These are phyloP conservation scores for Catharus ustulatus DNA, from an alignment of 2,797 vertebrate species.

Conservation along the genomic window DNA sequence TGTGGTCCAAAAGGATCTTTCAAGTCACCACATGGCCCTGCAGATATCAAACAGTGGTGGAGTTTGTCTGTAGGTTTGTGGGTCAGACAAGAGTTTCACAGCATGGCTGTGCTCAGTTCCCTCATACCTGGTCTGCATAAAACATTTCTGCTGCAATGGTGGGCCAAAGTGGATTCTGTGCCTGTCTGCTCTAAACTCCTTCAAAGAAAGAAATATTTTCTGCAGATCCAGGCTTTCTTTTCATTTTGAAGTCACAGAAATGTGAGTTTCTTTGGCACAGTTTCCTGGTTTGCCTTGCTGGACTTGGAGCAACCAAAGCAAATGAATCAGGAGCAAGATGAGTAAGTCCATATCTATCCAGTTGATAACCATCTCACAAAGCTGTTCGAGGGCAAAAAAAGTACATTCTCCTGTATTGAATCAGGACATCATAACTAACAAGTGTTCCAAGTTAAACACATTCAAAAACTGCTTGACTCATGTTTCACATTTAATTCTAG, in stretches of 20 bases:
- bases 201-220: not conserved
- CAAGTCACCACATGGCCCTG: not conserved
- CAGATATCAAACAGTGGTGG: not conserved
- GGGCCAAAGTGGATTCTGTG: not conserved
- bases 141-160: not conserved
- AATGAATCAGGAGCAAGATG: slow-evolving; percentile 51
- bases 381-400: slow-evolving; percentile 16
- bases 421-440: slow-evolving; percentile 13
- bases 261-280: not conserved
- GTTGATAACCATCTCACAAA: slow-evolving; percentile 53
- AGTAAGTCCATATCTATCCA: slow-evolving; percentile 46
- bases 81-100: not conserved
- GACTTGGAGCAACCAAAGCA: slow-evolving; percentile 53
- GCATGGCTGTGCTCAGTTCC: not conserved
- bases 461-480: slow-evolving; percentile 44
- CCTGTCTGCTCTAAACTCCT: not conserved
- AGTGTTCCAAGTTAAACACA: slow-evolving; percentile 59
- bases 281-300: slow-evolving; percentile 16
- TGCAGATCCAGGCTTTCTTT: slow-evolving; percentile 1
- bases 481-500: slow-evolving; percentile 62
- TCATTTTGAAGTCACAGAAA: slow-evolving; percentile 1
- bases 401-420: slow-evolving; percentile 1
- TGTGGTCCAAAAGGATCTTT: not conserved
- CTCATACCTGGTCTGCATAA: not conserved
- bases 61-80: not conserved